Conservation (phyloP, 1,140 invertebrate genomes). For the Choristoneura fumiferana region DNA sequence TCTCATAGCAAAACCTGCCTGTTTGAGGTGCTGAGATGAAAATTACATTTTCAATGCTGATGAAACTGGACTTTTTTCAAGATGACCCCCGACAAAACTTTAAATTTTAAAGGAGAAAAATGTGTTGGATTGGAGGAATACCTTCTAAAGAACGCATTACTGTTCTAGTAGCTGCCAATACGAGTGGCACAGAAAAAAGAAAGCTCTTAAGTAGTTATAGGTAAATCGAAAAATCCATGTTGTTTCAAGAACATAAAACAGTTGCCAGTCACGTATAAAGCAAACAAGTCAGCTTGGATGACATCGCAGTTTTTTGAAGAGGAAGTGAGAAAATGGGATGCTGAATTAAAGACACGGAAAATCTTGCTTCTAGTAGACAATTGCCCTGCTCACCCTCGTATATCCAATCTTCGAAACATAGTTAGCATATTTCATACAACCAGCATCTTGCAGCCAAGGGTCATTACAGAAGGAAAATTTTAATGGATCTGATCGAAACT, state of each 20-base stretch:
- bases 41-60: constrained; percentile 75
- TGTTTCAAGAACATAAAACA: constrained; percentile 71
- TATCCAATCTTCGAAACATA: constrained; percentile 54
- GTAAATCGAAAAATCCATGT: constrained; percentile 67
- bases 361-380: constrained; percentile 56
- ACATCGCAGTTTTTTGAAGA: constrained; percentile 52
- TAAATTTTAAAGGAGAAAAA: constrained; percentile 51
- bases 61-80: constrained; percentile 68
- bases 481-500: constrained; percentile 40
- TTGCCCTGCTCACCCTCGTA: constrained; percentile 44
- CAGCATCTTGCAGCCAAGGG: constrained; percentile 60
- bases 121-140: constrained; percentile 61
- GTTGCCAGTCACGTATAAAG: constrained; percentile 61
- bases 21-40: no score
- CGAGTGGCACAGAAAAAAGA: constrained; percentile 57
- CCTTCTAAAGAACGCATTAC: constrained; percentile 63
- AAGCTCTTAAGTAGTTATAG: constrained; percentile 43
- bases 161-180: constrained; percentile 59
- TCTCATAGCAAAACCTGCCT: no score
- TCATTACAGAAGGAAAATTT: constrained; percentile 40
- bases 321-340: constrained; percentile 42
- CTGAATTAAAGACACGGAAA: constrained; percentile 45
- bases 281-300: constrained; percentile 78
- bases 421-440: constrained; percentile 63
- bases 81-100: constrained; percentile 38